Conservation (phyloP, 2,113 vertebrate genomes). For the Solea senegalensis region DNA sequence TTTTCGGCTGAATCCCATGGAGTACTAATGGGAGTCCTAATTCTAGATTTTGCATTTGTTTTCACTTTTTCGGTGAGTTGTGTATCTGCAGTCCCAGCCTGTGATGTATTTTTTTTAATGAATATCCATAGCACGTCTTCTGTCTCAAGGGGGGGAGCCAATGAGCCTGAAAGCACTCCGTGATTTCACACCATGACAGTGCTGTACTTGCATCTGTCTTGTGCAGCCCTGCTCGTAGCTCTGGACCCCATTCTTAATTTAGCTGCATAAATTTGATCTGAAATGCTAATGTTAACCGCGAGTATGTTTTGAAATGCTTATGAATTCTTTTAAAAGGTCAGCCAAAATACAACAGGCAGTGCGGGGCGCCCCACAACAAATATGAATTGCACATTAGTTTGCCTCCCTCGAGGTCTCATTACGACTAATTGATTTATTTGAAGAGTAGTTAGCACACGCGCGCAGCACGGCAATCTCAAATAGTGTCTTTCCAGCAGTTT, state of each 20-base stretch:
- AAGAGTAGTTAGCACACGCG: conserved; percentile 7
- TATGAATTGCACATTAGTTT: conserved; percentile 34
- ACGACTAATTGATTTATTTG: conserved; percentile 52
- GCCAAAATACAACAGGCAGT: conserved; percentile 31
- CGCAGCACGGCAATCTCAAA: neutral
- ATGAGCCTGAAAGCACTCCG: conserved; percentile 3
- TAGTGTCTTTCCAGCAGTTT: neutral
- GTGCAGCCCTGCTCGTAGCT: neutral
- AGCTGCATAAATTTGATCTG: conserved; percentile 22
- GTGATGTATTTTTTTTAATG: conserved; percentile 1
- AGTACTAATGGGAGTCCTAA: no score
- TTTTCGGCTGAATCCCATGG: no score
- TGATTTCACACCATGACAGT: conserved; percentile 11
- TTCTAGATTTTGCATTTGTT: neutral
- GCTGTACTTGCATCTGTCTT: neutral
- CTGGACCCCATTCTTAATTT: conserved; percentile 16
- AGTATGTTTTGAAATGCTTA: conserved; percentile 19
- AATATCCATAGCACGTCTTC: neutral
- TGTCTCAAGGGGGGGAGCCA: neutral
- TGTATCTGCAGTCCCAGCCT: neutral
- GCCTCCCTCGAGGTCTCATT: conserved; percentile 57
- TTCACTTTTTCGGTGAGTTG: neutral
- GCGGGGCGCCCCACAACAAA: conserved; percentile 20
- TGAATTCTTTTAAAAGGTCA: conserved; percentile 35
- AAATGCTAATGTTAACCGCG: conserved; percentile 36